Conservation (phyloP, 2,113 vertebrate species). For the Elephantulus edwardii region DNA sequence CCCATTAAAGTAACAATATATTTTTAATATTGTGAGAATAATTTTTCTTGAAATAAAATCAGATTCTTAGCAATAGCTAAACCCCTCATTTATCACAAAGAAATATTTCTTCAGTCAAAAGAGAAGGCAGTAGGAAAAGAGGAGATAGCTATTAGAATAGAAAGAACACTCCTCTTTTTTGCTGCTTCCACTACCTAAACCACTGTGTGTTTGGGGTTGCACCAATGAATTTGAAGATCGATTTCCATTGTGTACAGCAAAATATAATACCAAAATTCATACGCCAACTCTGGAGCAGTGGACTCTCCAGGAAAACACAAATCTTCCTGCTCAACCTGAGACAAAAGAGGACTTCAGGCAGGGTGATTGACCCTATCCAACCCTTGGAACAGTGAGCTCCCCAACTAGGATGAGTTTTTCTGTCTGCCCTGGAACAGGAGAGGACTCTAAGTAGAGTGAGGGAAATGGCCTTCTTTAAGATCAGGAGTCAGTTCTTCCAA, state of each 20-base stretch:
- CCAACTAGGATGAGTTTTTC: too few relatives aligned
- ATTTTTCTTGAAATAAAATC: background rate
- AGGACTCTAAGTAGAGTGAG: too few relatives aligned
- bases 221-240: background rate
- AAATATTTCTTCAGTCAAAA: background rate
- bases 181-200: background rate
- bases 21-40: background rate
- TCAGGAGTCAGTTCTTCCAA: too few relatives aligned
- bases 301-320: too few relatives aligned
- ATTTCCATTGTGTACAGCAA: background rate
- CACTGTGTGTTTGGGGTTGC: background rate
- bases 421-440: too few relatives aligned
- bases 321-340: too few relatives aligned
- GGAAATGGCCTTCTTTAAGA: too few relatives aligned
- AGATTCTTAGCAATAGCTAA: background rate
- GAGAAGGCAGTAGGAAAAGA: background rate
- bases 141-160: background rate
- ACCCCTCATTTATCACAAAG: background rate
- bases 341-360: too few relatives aligned
- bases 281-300: too few relatives aligned
- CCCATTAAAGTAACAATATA: background rate
- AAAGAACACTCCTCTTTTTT: too few relatives aligned
- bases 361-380: too few relatives aligned
- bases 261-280: background rate
- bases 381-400: too few relatives aligned